Percentiles rank a stretch among this genome's conserved stretches.
phyloP scores from a whole-genome alignment of 1,140 invertebrate species.

The Pogonognathellus flavescens region DNA sequence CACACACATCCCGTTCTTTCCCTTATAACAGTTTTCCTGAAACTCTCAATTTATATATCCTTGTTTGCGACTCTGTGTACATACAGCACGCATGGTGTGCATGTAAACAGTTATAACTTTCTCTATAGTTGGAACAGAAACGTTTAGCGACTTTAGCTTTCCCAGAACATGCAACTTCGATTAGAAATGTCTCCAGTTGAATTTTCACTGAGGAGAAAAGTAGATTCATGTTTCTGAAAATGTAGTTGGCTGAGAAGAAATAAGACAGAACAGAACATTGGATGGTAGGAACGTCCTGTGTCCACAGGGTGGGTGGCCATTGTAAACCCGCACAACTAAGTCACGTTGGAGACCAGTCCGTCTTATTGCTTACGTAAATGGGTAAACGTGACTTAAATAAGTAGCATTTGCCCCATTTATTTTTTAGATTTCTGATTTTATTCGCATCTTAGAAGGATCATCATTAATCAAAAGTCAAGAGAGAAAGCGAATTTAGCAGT shows the following conservation, averaged over 20 bases:
- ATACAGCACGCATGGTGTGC: not conserved
- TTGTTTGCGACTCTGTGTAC: not conserved
- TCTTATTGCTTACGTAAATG: conserved; percentile 51
- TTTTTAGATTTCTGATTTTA: not conserved
- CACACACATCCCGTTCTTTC: not conserved
- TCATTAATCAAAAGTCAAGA: not conserved
- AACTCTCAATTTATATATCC: not conserved
- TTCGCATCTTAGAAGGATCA: not conserved
- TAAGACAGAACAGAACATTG: not conserved
- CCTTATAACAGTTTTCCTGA: not conserved
- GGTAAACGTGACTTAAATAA: conserved; percentile 54
- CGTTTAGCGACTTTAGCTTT: conserved; percentile 22
- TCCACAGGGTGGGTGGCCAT: conserved; percentile 20
- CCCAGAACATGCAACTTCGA: conserved; percentile 48
- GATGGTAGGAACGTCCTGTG: conserved; percentile 24
- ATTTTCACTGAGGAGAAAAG: conserved; percentile 6
- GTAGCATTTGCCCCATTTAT: conserved; percentile 36
- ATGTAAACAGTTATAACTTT: not conserved
- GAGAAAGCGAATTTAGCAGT: too few species aligned
- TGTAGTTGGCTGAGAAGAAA: conserved; percentile 11
- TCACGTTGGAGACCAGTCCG: conserved; percentile 22
- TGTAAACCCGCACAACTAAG: conserved; percentile 15
- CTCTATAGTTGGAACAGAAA: not conserved
- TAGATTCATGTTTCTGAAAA: not conserved
- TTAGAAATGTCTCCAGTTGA: conserved; percentile 53